These are phyloP conservation scores for Bradypus variegatus DNA, from an alignment of 2,797 vertebrate species.

Conservation along the genomic window DNA sequence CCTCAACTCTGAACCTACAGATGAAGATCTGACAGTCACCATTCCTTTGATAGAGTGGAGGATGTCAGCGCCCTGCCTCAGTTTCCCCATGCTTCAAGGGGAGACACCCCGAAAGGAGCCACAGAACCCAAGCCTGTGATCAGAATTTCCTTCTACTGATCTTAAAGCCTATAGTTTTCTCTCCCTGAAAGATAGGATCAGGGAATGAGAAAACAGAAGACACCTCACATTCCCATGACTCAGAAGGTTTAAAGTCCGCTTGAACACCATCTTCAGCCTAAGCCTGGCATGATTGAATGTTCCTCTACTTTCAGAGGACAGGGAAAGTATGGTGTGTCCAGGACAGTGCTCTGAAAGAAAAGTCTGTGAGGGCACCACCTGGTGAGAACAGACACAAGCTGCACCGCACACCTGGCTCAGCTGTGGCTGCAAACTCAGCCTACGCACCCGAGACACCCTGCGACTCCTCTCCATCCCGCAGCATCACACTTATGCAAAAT, in stretches of 20 bases:
- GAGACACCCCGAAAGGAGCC: not conserved
- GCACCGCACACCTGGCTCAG: not conserved
- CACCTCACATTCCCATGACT: not conserved
- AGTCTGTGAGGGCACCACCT: not conserved
- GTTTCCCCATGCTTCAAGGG: not conserved
- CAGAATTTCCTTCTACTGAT: conserved; percentile 10
- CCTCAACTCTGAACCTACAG: not conserved
- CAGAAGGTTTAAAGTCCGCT: not conserved
- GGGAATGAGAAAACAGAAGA: conserved; percentile 18
- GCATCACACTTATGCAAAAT: not conserved
- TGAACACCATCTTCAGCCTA: not conserved
- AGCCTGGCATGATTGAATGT: not conserved
- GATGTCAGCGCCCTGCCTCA: not conserved
- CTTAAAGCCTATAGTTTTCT: not conserved
- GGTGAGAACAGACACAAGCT: not conserved
- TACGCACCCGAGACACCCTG: not conserved
- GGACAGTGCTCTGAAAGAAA: not conserved
- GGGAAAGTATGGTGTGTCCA: not conserved
- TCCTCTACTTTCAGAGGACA: not conserved
- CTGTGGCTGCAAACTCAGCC: not conserved
- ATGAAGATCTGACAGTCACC: not conserved
- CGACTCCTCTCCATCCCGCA: not conserved
- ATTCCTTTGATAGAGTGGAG: not conserved
- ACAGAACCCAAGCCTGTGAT: not conserved
- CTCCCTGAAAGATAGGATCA: not conserved